Base-by-base conservation (phyloP, 2,113 vertebrate genomes). In the Donacobius atricapilla region DNA sequence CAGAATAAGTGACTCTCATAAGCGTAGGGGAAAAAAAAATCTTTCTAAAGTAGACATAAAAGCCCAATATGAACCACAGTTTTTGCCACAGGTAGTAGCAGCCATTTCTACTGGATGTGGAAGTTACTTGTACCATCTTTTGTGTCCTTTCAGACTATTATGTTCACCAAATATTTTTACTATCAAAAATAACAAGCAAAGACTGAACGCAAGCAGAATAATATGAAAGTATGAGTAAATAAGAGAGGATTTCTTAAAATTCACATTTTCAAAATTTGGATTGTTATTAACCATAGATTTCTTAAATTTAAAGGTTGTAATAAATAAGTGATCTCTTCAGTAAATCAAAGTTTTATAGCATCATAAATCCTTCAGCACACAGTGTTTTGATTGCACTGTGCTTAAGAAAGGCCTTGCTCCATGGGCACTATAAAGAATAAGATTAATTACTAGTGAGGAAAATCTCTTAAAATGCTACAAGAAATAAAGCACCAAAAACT, bases 371-470 rank as follows among this genome's bases (percentile, higher is more conserved):
- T 72, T 21, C 19, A 51, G 50, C 45, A 53, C 17, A n/a, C 2
- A 13, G 9, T 10, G 19, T 25, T 95, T 54, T 40, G 27, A 24
- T 11, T 65, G 8, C 37, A 18, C 3, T 28, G 42, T 86, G 40
- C 31, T 90, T 48, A 75, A 73, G 25, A 91, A 77, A 66, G 30
- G 6, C 39, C 15, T 57, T 42, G 8, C 16, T 64, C 30, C 23
- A 23, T 2, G 6, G 24, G 5, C 24, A 27, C 0, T 2, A 60
- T 20, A 68, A 68, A 92, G n/a, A 79, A 7, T 10, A 39, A 63
- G 14, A 44, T 39, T 42, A 60, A 31, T 12, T 76, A 24, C 60
- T 22, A 25, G 12, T 1, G 3, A 93, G 30, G 6, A 75, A 53
- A 89, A 54, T 17, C 7, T 54, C 28, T 39, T 76, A 40, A 65